Evolutionary conservation across 2,113 vertebrate species (phyloP), one percentile per base, ranked within the genome.

Genomic region (Glaucomys volans): DNA sequence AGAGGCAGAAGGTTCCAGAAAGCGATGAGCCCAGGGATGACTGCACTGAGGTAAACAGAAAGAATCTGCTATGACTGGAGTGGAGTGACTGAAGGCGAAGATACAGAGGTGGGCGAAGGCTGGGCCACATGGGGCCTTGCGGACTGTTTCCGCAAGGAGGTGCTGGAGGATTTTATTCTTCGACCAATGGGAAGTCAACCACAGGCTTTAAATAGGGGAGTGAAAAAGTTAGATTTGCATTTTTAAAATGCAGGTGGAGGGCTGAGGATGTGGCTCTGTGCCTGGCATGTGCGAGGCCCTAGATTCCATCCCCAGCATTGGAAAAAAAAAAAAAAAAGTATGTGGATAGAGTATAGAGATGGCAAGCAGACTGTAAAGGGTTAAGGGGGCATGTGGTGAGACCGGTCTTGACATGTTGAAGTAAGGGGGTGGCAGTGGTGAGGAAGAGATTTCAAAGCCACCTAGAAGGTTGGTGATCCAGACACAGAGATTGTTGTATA

Each of bases 171-270:
- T 94, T 96, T 54, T 92, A 81, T 76, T 95, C 40, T 81, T 32
- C 90, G 81, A 75, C 42, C 82, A 72, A n/a, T 26, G 18, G 26
- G 81, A 81, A 95, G 86, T 62, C 87, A 93, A 66, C 76, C 54
- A 83, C 37, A 89, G 50, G 42, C 40, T 86, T 95, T 82, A 62
- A 76, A 24, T 10, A 50, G 40, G 28, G 7, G n/a, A 74, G 66
- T 64, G 74, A 84, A 79, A 85, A 72, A 66, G 90, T 94, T 87
- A 79, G 47, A 89, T 85, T 91, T 96, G 79, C 24, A 74, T 87
- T 95, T 90, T 12, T 1, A 81, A 90, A 92, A 44, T 88, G 52
- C 74, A 88, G 50, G 50, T 30, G 32, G 54, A 57, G 54, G 54
- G 54, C 54, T 57, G 54, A 57, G 20, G 54, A 8, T 57, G 54